Evolutionary conservation across 1,140 invertebrate genomes (phyloP), one percentile per base, ranked within the genome.

Genomic region (Saccostrea cuccullata): DNA sequence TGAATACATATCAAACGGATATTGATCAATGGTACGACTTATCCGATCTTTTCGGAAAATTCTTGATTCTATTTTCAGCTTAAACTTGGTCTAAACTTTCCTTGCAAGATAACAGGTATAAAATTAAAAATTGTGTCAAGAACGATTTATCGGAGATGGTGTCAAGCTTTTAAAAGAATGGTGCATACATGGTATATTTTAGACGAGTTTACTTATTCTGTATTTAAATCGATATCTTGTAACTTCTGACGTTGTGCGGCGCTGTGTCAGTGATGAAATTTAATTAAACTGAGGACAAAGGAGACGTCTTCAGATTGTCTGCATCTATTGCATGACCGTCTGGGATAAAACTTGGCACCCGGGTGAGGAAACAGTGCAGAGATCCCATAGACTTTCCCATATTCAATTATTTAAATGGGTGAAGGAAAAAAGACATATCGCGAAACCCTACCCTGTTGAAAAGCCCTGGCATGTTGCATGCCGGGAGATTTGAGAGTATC

Each of bases 351-450:
- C 30, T 30, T 36, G 26, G 26, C 30, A 77, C 70, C 70, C 70
- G 26, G 15, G 17, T 64, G 58, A 20, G 17, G 58, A 30, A 77
- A 13, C 30, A 36, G 70, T 2, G 26, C 26, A 26, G 26, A 12
- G 23, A 77, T 77, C 70, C 15, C 15, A 36, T 77, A 30, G 26
- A 77, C 70, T 77, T 26, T 30, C 70, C 23, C 9, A 77, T 23
- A 77, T 77, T 77, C 30, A 77, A 77, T 77, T 77, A 77, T 77
- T 30, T 30, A 30, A 11, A 30, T 77, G 70, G 70, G 12, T 30
- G 30, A 30, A 67, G 60, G 17, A 77, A 64, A 73, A 77, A 77
- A 26, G 70, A 77, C 23, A 77, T 77, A 77, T 77, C 2, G 11
- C 11, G 70, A 77, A 36, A 77, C 70, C 15, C 26, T 15, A 77